Base-by-base conservation (phyloP, 1,140 invertebrate species). In the Drosophila sp. region DNA sequence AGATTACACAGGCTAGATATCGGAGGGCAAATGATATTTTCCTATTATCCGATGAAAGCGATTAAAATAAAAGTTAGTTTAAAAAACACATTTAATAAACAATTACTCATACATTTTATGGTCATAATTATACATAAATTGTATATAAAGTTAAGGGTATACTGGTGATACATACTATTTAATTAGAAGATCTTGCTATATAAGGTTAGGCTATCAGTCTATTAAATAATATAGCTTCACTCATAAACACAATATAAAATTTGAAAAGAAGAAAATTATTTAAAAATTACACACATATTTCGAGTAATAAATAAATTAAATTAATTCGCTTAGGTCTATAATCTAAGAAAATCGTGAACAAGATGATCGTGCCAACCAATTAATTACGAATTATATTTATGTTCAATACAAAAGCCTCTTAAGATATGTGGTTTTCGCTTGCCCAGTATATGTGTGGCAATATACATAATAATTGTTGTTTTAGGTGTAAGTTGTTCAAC, bases 1-100 rank as follows among this genome's bases (percentile, higher is more conserved):
- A 91, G 69, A 93, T 93, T 54, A 91, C 92, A 4, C 91, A 93
- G 65, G 92, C 91, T 4, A 83, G 92, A 13, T 93, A 92, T 77
- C 76, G 93, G 58, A 90, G 91, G 29, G 78, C 92, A 41, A 89
- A 76, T 0, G 92, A 84, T 45, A 89, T 91, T 27, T 92, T 89
- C 25, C 48, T 34, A 6, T 51, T 69, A 7, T 72, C 66, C 14
- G 86, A 90, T 50, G 80, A 80, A 2, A 89, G 73, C 16, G 72
- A 87, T 64, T 86, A 32, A 73, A 9, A 21, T 29, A 9, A 5
- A 21, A 34, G 4, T 67, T 40, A 63, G 77, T 86, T 90, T 74
- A 77, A 86, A 89, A 84, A 76, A 89, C 80, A 89, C 83, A 82
- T 86, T 86, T 86, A 89, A 78, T 87, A 82, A 86, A 86, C 82